phyloP scores from a whole-genome alignment of 2,113 vertebrate genomes.

The Tenrec ecaudatus region DNA sequence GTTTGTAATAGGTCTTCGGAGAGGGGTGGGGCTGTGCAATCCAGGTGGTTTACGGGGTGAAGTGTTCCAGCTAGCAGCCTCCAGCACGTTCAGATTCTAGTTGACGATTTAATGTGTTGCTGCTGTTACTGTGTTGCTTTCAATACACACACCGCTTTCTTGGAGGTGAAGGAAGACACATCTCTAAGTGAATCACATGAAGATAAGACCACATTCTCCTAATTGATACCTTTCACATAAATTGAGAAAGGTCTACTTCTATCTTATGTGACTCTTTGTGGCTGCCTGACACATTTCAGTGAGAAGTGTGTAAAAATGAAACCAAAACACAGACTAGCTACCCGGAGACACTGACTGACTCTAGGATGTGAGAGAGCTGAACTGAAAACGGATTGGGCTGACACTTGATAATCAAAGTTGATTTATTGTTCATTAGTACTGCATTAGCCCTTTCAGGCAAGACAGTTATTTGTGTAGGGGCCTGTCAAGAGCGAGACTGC shows the following conservation, averaged over 20 bases:
- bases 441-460: constrained; percentile 98
- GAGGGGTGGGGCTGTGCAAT: neutral
- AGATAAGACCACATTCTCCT: constrained; percentile 10
- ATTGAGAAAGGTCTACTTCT: constrained; percentile 59
- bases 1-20: constrained; percentile 21
- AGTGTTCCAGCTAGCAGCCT: constrained; percentile 43
- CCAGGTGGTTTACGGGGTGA: constrained; percentile 34
- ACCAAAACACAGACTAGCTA: constrained; percentile 84
- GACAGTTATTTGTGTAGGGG: constrained; percentile 97
- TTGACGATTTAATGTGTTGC: constrained; percentile 33
- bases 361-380: constrained; percentile 90
- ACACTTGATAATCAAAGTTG: constrained; percentile 99
- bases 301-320: constrained; percentile 86
- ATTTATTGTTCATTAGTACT: constrained; percentile 99
- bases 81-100: constrained; percentile 19
- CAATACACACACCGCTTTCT: constrained; percentile 50
- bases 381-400: constrained; percentile 95
- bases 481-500: constrained; percentile 94
- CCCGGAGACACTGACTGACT: constrained; percentile 86
- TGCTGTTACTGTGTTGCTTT: neutral
- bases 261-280: constrained; percentile 75
- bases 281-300: constrained; percentile 82
- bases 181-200: constrained; percentile 32
- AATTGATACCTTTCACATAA: constrained; percentile 52
- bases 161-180: neutral